phyloP scores from a whole-genome alignment of 2,797 vertebrate genomes.

The Myotis planiceps region DNA sequence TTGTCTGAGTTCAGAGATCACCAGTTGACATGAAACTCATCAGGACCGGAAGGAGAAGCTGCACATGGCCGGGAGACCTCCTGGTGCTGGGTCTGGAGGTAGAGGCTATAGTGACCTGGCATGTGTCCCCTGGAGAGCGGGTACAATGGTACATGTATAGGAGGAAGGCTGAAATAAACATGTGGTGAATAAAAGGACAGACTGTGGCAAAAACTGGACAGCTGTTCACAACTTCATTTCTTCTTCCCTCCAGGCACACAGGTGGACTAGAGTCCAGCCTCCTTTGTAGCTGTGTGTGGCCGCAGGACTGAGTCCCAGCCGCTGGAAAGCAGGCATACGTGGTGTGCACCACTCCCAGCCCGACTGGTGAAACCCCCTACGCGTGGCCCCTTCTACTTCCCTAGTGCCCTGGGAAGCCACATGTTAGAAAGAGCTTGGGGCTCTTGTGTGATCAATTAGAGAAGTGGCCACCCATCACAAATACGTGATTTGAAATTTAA shows the following conservation, averaged over 20 bases:
- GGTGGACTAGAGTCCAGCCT: background rate
- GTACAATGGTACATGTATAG: too few species aligned
- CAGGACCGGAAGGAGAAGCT: background rate
- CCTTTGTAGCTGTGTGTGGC: rapidly evolving
- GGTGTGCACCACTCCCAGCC: rapidly evolving
- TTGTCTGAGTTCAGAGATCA: background rate
- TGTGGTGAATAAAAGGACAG: background rate
- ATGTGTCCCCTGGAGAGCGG: background rate
- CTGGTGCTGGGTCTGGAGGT: background rate
- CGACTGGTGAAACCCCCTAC: rapidly evolving
- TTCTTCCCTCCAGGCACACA: background rate
- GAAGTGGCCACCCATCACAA: background rate
- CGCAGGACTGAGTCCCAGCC: too few species aligned
- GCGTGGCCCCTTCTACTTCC: background rate
- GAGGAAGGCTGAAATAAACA: background rate
- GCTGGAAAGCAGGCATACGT: background rate
- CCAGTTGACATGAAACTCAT: background rate
- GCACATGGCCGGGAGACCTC: background rate
- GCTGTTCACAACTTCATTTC: background rate
- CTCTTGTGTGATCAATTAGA: background rate
- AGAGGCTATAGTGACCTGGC: background rate
- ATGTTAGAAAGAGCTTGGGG: background rate
- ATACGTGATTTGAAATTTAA: background rate
- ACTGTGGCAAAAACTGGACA: background rate
- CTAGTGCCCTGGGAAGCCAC: background rate